Conservation (phyloP, 2,797 vertebrate species). For the Salarias fasciatus region DNA sequence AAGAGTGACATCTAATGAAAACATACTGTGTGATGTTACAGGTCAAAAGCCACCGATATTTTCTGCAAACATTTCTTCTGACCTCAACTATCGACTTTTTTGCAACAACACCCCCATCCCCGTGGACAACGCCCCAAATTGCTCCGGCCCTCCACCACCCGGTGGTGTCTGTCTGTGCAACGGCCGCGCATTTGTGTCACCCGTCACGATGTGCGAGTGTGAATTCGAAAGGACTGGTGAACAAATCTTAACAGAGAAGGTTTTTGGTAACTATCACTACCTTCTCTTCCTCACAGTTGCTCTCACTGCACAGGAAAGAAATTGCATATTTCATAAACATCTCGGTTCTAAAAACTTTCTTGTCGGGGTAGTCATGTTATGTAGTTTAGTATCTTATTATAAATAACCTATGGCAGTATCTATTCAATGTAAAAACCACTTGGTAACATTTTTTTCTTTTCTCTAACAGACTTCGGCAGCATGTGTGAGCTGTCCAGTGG, state of each 20-base stretch:
- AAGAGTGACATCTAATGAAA: no score
- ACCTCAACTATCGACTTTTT: rapidly evolving
- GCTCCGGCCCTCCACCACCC: neutral
- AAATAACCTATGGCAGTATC: neutral
- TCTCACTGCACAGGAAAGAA: no score
- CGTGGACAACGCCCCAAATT: rapidly evolving
- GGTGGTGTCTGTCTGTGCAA: slow-evolving; percentile 13
- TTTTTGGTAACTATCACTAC: slow-evolving; percentile 57
- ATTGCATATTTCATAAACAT: no score
- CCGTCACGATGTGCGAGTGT: neutral
- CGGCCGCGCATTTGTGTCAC: slow-evolving; percentile 10
- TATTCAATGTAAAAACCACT: neutral
- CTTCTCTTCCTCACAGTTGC: neutral
- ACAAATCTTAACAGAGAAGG: rapidly evolving
- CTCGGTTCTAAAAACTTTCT: no score
- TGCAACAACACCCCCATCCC: neutral
- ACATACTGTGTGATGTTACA: slow-evolving; percentile 15
- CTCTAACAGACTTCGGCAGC: slow-evolving; percentile 5
- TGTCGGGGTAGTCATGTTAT: no score
- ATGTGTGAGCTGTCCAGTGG: neutral
- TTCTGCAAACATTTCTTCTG: no score
- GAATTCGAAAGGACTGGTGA: neutral
- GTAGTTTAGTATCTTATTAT: no score
- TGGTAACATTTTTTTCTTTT: slow-evolving; percentile 7
- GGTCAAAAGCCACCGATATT: no score